Percentiles rank a stretch among this genome's conserved stretches.
Evolutionary conservation across 2,797 vertebrate genomes (phyloP).

Genomic region (Acropternis orthonyx): DNA sequence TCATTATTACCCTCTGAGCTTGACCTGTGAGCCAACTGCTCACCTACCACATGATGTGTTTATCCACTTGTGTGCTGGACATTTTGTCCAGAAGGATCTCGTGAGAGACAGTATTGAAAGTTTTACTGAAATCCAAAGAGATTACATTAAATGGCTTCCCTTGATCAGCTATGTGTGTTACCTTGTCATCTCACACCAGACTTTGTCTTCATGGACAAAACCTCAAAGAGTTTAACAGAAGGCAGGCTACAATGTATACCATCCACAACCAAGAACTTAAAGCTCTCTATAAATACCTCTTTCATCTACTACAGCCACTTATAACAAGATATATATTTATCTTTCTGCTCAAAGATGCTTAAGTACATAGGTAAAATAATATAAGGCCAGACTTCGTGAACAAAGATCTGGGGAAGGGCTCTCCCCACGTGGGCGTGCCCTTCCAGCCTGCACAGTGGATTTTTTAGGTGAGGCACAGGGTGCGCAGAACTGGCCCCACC

Average conservation of each 20-base stretch:
- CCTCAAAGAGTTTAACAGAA: background rate
- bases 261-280: background rate
- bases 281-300: background rate
- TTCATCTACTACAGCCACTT: background rate
- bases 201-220: background rate
- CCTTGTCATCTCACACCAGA: background rate
- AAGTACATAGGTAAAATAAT: background rate
- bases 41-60: background rate
- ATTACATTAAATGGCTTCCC: background rate
- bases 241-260: background rate
- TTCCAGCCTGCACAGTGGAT: too few species aligned
- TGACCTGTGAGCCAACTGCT: background rate
- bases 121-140: background rate
- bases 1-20: background rate
- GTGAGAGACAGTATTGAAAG: background rate
- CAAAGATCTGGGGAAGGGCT: too few species aligned
- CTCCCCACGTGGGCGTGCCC: too few species aligned
- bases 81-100: background rate
- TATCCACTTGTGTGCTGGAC: background rate
- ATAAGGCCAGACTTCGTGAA: too few species aligned
- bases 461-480: too few species aligned
- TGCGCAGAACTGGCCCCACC: too few species aligned
- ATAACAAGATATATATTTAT: accelerated
- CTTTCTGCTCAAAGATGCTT: background rate
- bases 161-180: background rate